A percentile compares a stretch with the other conserved stretches of the same genome.
These are phyloP conservation scores for Metellina segmentata DNA, from an alignment of 2,888 invertebrate species.

Conservation along the genomic window DNA sequence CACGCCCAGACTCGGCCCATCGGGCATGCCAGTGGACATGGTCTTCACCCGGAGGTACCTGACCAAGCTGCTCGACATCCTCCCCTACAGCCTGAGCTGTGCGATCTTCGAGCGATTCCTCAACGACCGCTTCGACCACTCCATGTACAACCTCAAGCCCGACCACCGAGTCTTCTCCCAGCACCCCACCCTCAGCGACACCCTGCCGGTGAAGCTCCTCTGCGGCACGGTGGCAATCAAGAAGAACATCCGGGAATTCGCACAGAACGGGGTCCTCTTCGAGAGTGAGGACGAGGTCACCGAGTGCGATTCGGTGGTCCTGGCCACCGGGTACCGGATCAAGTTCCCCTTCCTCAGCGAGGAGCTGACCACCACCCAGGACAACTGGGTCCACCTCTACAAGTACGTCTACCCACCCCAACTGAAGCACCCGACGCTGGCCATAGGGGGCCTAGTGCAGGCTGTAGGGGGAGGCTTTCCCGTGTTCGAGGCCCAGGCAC, in stretches of 20 bases:
- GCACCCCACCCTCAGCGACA: slow-evolving; percentile 81
- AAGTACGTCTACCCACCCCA: slow-evolving; percentile 82
- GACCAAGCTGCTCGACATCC: slow-evolving; percentile 39
- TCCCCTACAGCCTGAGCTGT: slow-evolving; percentile 74
- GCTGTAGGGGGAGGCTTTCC: slow-evolving; percentile 90
- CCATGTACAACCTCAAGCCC: slow-evolving; percentile 81
- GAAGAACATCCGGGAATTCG: slow-evolving; percentile 79
- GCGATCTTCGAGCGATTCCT: slow-evolving; percentile 75
- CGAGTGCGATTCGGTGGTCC: slow-evolving; percentile 74
- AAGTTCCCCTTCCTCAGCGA: slow-evolving; percentile 76
- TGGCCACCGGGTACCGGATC: slow-evolving; percentile 77
- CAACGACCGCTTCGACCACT: slow-evolving; percentile 80
- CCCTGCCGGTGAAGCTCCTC: slow-evolving; percentile 81
- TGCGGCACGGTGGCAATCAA: slow-evolving; percentile 80
- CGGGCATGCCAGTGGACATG: slow-evolving; percentile 81
- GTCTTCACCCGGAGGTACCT: slow-evolving; percentile 55
- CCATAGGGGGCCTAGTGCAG: slow-evolving; percentile 90
- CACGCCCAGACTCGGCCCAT: slow-evolving; percentile 81
- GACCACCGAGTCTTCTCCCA: slow-evolving; percentile 79
- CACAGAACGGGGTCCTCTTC: slow-evolving; percentile 79
- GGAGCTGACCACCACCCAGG: slow-evolving; percentile 51
- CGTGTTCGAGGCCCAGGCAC: slow-evolving; percentile 91
- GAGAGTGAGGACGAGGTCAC: slow-evolving; percentile 79
- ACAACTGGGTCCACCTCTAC: slow-evolving; percentile 75
- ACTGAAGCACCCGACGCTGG: slow-evolving; percentile 89